Evolutionary conservation across 2,888 invertebrate species (phyloP).

Genomic region (Pollenia labialis): DNA sequence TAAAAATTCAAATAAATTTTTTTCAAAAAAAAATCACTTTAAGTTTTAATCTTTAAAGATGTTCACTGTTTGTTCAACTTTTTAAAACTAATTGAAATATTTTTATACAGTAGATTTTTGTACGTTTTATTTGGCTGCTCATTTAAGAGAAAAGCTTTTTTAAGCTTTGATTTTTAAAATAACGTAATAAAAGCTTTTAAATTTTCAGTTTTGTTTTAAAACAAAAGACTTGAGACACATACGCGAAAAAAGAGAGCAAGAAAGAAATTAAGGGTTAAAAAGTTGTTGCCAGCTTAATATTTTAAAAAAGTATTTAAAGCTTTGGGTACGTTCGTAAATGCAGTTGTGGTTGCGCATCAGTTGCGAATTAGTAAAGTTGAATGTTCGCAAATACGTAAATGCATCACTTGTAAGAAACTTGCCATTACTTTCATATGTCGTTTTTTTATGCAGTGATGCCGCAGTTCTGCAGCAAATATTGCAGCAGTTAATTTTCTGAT

Average conservation of each 20-base stretch:
- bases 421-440: no score
- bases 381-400: no score
- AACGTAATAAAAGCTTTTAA: constrained; percentile 49
- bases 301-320: no score
- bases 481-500: no score
- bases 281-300: constrained; percentile 17
- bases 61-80: constrained; percentile 57
- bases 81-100: constrained; percentile 63
- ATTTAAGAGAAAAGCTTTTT: constrained; percentile 27
- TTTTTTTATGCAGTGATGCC: no score
- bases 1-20: neutral
- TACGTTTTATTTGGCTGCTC: neutral
- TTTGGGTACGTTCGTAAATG: no score
- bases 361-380: no score
- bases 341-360: no score
- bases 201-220: neutral
- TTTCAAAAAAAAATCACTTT: constrained; percentile 23
- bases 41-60: constrained; percentile 12
- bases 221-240: constrained; percentile 73
- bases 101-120: constrained; percentile 61
- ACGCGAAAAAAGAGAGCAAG: constrained; percentile 18
- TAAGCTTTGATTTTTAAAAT: constrained; percentile 12
- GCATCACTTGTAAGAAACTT: no score
- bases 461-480: no score
- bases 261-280: neutral